Evolutionary conservation across 2,888 invertebrate species (phyloP).

Genomic region (Alsophila aescularia): DNA sequence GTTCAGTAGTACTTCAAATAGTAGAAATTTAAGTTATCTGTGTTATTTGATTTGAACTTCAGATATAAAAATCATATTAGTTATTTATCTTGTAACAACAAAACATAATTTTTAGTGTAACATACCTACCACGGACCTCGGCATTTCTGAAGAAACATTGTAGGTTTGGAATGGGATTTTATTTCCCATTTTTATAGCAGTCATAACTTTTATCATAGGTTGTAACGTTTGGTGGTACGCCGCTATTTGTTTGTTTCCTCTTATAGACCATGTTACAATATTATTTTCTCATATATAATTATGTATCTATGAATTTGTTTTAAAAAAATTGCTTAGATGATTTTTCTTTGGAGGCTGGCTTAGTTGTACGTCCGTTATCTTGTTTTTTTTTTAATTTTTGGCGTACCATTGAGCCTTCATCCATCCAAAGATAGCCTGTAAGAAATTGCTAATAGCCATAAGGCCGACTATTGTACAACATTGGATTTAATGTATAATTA

Average conservation of each 20-base stretch:
- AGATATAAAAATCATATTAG: too few relatives aligned
- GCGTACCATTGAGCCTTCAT: too few relatives aligned
- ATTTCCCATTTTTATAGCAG: conserved; percentile 15
- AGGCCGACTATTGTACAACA: too few relatives aligned
- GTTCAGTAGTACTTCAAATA: background rate
- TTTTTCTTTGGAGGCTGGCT: too few relatives aligned
- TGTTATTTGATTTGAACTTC: background rate
- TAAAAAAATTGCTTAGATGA: too few relatives aligned
- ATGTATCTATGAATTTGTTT: too few relatives aligned
- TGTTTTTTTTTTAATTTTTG: too few relatives aligned
- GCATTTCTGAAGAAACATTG: conserved; percentile 8
- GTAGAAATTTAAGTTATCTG: background rate
- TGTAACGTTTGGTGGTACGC: conserved; percentile 10
- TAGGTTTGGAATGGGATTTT: conserved; percentile 20
- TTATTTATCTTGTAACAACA: too few relatives aligned
- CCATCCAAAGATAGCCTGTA: too few relatives aligned
- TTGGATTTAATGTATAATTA: too few relatives aligned
- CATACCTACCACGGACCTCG: background rate
- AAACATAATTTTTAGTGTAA: background rate
- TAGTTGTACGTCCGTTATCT: too few relatives aligned
- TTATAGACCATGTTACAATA: background rate
- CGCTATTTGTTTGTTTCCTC: conserved; percentile 1
- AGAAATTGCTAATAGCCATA: too few relatives aligned
- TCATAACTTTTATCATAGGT: conserved; percentile 22
- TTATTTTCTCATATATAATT: background rate